A percentile compares a stretch with the other conserved stretches of the same genome.
Conservation (phyloP, 2,797 vertebrate genomes). For the Neosilurus hyrtlii region DNA sequence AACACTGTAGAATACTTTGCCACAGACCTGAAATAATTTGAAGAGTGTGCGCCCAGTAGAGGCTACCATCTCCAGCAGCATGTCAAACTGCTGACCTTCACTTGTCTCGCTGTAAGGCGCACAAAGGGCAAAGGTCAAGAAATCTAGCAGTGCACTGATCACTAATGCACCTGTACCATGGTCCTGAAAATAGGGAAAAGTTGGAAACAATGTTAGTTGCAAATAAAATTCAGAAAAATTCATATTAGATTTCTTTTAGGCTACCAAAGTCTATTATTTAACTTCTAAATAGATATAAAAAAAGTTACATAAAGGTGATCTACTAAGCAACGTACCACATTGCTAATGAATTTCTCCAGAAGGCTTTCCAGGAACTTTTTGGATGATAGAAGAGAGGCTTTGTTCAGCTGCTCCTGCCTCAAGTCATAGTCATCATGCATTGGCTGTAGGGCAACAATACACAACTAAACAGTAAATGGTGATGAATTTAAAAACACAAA, state of each 20-base stretch:
- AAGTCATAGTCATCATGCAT: constrained; percentile 99
- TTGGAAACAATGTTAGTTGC: background rate
- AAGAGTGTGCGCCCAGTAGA: constrained; percentile 93
- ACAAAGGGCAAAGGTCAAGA: constrained; percentile 97
- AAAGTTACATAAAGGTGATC: background rate
- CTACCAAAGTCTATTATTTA: background rate
- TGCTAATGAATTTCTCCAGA: constrained; percentile 97
- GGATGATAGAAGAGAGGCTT: constrained; percentile 96
- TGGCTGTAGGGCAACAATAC: constrained; percentile 71
- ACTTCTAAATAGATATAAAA: background rate
- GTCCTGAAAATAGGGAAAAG: constrained; percentile 74
- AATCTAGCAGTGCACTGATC: constrained; percentile 97
- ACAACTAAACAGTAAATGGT: background rate
- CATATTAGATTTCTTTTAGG: background rate
- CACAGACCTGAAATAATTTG: constrained; percentile 92
- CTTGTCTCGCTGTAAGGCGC: constrained; percentile 98
- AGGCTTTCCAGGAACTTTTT: constrained; percentile 99
- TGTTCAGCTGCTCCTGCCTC: constrained; percentile 97
- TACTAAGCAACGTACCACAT: constrained; percentile 81
- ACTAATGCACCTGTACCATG: constrained; percentile 96
- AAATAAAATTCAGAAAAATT: background rate
- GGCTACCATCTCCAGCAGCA: constrained; percentile 97
- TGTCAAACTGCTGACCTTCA: constrained; percentile 97
- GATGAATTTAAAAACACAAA: background rate
- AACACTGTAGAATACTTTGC: background rate